phyloP scores from a whole-genome alignment of 2,797 vertebrate species.

The Cuniculus paca region DNA sequence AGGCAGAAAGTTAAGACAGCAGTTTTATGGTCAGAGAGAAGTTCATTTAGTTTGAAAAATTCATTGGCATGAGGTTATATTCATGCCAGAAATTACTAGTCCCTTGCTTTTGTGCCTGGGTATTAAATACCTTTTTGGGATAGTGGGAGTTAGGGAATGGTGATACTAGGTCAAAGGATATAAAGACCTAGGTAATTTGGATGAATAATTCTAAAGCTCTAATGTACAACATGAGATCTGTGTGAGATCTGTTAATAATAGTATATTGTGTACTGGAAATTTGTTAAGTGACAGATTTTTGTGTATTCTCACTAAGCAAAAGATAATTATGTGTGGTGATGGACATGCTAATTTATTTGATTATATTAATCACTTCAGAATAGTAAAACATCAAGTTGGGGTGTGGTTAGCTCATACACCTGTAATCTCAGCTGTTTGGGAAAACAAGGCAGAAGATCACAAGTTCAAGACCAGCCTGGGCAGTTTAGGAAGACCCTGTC shows the following conservation, averaged over 20 bases:
- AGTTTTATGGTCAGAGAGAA: neutral
- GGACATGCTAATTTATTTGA: neutral
- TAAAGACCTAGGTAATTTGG: neutral
- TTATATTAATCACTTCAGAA: neutral
- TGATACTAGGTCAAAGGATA: neutral
- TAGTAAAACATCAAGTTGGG: neutral
- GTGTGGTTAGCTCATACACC: neutral
- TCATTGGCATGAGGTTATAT: slow-evolving; percentile 56
- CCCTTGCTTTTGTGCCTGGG: slow-evolving; percentile 29
- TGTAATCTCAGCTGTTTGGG: neutral
- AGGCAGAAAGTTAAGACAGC: slow-evolving; percentile 66
- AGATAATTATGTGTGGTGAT: neutral
- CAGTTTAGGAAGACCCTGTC: neutral
- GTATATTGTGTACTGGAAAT: neutral
- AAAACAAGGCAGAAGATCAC: neutral
- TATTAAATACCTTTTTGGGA: slow-evolving; percentile 19
- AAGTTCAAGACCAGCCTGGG: neutral
- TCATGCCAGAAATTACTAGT: slow-evolving; percentile 41
- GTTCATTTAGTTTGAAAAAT: slow-evolving; percentile 27
- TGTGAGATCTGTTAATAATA: neutral
- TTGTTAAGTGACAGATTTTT: neutral
- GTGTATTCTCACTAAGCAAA: neutral
- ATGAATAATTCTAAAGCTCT: neutral
- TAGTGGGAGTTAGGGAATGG: neutral
- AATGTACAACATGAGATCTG: neutral